A percentile compares a stretch with the other conserved stretches of the same genome.
Evolutionary conservation across 2,888 invertebrate genomes (phyloP).

Genomic region (Physocephala rufipes): DNA sequence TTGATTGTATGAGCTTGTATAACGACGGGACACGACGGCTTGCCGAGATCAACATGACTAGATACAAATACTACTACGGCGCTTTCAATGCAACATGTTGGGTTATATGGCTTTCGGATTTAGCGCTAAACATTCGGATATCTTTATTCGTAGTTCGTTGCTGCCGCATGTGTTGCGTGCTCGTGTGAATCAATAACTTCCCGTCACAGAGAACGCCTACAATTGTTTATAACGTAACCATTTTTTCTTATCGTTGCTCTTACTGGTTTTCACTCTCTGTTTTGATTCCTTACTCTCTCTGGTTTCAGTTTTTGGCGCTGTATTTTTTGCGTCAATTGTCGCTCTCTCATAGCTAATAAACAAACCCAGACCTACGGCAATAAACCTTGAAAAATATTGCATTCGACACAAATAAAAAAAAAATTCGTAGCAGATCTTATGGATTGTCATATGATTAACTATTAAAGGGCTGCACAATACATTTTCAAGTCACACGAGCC

Average conservation of each 20-base stretch:
- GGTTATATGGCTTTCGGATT: neutral
- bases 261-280: neutral
- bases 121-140: neutral
- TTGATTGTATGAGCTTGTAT: too few species aligned
- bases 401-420: conserved; percentile 7
- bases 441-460: too few species aligned
- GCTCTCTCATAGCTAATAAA: conserved; percentile 30
- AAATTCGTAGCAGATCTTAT: conserved; percentile 16
- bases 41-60: too few species aligned
- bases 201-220: conserved; percentile 16
- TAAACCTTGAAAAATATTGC: conserved; percentile 17
- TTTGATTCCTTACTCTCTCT: neutral
- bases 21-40: too few species aligned
- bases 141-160: neutral
- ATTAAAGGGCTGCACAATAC: too few species aligned
- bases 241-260: neutral
- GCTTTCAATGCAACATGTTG: conserved; percentile 35
- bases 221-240: neutral
- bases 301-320: neutral
- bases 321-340: neutral
- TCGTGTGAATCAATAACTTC: too few species aligned
- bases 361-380: conserved; percentile 43
- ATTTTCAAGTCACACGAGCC: too few species aligned
- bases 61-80: too few species aligned
- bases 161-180: conserved; percentile 5